Conservation (phyloP, 2,113 vertebrate genomes). For the Hypocryptadius cinnamomeus region DNA sequence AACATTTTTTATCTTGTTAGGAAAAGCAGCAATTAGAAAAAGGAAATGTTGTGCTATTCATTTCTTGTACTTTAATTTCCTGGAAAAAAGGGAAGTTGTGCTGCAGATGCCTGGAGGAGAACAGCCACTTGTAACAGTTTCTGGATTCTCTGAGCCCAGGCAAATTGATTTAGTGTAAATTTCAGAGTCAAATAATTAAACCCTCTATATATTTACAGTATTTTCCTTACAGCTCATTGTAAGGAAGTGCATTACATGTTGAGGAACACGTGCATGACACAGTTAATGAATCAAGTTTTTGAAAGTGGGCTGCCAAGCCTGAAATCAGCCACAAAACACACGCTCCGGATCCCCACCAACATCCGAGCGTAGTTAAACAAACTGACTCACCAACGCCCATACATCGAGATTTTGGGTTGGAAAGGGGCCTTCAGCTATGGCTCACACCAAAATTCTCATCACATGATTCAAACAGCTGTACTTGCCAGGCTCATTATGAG, state of each 20-base stretch:
- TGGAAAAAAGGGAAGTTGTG: neutral
- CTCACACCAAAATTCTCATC: neutral
- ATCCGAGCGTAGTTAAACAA: neutral
- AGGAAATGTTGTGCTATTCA: neutral
- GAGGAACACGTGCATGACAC: neutral
- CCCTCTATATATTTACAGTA: rapidly evolving
- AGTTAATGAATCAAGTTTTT: neutral
- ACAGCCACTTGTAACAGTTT: neutral
- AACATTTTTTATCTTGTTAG: neutral
- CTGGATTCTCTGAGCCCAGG: neutral
- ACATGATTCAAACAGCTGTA: neutral
- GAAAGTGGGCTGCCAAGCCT: neutral
- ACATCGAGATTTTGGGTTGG: rapidly evolving
- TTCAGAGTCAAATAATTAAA: neutral
- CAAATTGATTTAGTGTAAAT: neutral
- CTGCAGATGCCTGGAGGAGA: neutral
- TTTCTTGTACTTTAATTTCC: neutral
- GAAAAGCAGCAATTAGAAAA: neutral
- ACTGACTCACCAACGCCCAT: neutral
- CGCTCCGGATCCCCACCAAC: neutral
- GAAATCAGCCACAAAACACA: neutral
- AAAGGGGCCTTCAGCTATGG: neutral
- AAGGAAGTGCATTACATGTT: neutral
- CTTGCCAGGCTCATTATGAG: neutral
- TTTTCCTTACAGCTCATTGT: neutral